phyloP scores from a whole-genome alignment of 1,140 invertebrate species.

The Acromyrmex charruanus region DNA sequence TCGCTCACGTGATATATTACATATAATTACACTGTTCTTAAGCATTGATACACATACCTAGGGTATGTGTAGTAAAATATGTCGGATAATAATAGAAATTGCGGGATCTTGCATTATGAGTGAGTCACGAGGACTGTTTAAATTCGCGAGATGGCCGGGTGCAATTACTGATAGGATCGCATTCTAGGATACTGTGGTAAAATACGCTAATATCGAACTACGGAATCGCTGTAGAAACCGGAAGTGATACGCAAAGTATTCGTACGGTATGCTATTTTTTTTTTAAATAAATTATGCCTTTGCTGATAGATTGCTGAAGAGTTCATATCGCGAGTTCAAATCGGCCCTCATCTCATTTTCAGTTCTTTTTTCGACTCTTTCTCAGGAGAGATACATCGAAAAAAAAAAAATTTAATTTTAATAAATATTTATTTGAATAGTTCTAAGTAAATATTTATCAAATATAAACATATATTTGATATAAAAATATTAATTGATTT shows the following conservation, averaged over 20 bases:
- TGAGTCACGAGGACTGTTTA: constrained; percentile 68
- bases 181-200: constrained; percentile 35
- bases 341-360: background rate
- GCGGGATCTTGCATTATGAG: constrained; percentile 61
- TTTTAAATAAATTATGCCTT: background rate
- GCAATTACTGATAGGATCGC: constrained; percentile 71
- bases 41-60: constrained; percentile 21
- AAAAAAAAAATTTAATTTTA: too few species aligned
- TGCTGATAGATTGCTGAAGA: background rate
- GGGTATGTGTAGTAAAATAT: constrained; percentile 20
- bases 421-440: too few species aligned
- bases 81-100: constrained; percentile 62
- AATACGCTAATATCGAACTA: constrained; percentile 30
- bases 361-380: too few species aligned
- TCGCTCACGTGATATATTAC: constrained; percentile 28
- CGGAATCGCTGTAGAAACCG: constrained; percentile 26
- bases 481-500: too few species aligned
- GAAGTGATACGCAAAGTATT: constrained; percentile 32
- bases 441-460: too few species aligned
- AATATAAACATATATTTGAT: too few species aligned
- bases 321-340: background rate
- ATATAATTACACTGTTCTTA: constrained; percentile 17
- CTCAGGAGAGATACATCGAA: background rate
- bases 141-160: constrained; percentile 60
- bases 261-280: background rate